These are phyloP conservation scores for Notamacropus eugenii DNA, from an alignment of 2,797 vertebrate species.

Conservation along the genomic window DNA sequence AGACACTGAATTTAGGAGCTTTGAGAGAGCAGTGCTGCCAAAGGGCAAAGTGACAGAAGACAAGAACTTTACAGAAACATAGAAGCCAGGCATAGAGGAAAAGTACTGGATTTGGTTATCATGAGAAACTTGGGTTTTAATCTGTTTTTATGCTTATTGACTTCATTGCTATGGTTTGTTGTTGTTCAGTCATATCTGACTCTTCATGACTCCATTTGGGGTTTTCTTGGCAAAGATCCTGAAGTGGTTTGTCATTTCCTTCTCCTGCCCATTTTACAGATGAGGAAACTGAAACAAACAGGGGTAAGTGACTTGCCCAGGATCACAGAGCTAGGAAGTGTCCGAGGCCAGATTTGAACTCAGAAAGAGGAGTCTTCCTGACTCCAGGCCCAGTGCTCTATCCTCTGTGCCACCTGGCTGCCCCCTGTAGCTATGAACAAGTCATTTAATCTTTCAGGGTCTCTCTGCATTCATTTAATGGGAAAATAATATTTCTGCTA, in stretches of 20 bases:
- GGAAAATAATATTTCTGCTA: not conserved
- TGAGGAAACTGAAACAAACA: not conserved
- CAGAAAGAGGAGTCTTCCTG: not conserved
- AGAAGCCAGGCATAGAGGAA: not conserved
- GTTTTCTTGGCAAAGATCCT: not conserved
- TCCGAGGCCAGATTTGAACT: not conserved
- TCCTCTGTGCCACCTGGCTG: not conserved
- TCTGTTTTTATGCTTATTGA: not conserved
- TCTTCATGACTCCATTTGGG: not conserved
- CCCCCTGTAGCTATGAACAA: not conserved
- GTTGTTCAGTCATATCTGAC: not conserved
- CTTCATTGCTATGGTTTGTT: not conserved
- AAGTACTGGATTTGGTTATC: not conserved
- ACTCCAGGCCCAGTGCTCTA: not conserved
- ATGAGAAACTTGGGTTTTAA: not conserved
- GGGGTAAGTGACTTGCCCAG: not conserved
- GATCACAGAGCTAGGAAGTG: not conserved
- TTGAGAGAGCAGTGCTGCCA: no score
- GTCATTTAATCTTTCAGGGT: not conserved
- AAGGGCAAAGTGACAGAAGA: not conserved
- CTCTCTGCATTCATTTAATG: not conserved
- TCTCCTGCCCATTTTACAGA: not conserved
- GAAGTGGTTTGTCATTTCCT: not conserved
- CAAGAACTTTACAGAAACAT: not conserved
- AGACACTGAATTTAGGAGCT: not conserved